These are phyloP conservation scores for Plestiodon gilberti DNA, from an alignment of 2,113 vertebrate genomes.

Conservation along the genomic window DNA sequence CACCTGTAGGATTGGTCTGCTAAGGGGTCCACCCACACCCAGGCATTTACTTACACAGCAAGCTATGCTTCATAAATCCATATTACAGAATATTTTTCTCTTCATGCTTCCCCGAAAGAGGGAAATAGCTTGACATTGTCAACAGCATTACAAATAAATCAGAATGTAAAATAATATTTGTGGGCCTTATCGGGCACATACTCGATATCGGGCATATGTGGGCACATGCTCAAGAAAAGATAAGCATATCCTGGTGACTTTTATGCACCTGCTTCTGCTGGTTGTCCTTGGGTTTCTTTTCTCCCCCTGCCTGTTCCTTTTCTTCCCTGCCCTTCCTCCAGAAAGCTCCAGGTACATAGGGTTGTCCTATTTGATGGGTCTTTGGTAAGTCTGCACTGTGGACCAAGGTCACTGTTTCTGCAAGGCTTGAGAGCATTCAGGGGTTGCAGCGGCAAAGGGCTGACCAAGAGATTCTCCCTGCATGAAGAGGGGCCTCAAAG, in stretches of 20 bases:
- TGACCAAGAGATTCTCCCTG: too few species aligned
- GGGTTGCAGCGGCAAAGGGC: too few species aligned
- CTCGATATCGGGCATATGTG: too few species aligned
- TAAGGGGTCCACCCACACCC: too few species aligned
- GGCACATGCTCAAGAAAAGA: neutral
- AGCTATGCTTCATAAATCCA: neutral
- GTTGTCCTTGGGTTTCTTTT: neutral
- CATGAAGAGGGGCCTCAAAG: too few species aligned
- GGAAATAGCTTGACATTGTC: neutral
- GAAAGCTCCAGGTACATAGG: neutral
- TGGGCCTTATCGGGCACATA: neutral
- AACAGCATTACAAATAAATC: neutral
- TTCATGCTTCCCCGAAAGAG: neutral
- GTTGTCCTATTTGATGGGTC: neutral
- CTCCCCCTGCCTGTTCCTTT: neutral
- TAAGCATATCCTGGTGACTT: neutral
- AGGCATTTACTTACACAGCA: neutral
- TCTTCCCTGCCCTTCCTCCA: neutral
- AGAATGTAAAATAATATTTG: neutral
- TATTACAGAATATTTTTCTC: neutral
- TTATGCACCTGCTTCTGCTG: neutral
- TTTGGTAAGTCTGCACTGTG: too few species aligned
- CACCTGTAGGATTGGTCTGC: neutral
- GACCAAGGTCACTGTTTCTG: too few species aligned
- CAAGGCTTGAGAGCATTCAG: too few species aligned